A percentile compares a stretch with the other conserved stretches of the same genome.
phyloP scores from a whole-genome alignment of 2,888 invertebrate species.

The Tinea trinotella region DNA sequence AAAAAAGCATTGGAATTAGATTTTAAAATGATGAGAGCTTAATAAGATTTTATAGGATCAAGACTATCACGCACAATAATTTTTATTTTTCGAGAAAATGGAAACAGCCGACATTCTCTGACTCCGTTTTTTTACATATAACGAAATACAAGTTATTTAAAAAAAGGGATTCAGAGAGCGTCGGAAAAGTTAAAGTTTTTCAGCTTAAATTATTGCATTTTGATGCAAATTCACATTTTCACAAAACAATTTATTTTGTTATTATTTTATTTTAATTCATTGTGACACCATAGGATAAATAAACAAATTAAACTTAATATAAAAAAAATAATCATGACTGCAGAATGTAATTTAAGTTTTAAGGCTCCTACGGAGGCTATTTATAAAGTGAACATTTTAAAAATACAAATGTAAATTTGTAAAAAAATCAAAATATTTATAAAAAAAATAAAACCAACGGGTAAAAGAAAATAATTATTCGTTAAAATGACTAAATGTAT shows the following conservation, averaged over 20 bases:
- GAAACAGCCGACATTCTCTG: too few species aligned
- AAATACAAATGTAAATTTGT: conserved; percentile 67
- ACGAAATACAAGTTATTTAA: too few species aligned
- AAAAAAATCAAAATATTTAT: conserved; percentile 35
- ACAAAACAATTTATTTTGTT: not conserved
- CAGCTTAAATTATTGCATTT: not conserved
- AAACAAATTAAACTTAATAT: conserved; percentile 24
- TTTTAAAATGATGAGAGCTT: conserved; percentile 9
- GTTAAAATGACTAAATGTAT: conserved; percentile 69
- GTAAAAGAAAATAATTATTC: conserved; percentile 60
- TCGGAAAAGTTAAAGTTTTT: not conserved
- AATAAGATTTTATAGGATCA: not conserved
- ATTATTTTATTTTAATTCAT: conserved; percentile 1
- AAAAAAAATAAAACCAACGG: conserved; percentile 51
- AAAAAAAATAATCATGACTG: conserved; percentile 48
- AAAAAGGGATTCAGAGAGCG: not conserved
- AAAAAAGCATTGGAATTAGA: not conserved
- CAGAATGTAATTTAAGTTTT: conserved; percentile 63
- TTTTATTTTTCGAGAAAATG: too few species aligned
- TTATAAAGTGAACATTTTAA: conserved; percentile 60
- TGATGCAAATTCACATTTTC: not conserved
- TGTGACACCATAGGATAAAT: not conserved
- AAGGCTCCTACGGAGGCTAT: conserved; percentile 66
- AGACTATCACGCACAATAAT: conserved; percentile 6
- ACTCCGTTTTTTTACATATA: too few species aligned